phyloP scores from a whole-genome alignment of 2,888 invertebrate genomes.

The Ormyrus labotus region DNA sequence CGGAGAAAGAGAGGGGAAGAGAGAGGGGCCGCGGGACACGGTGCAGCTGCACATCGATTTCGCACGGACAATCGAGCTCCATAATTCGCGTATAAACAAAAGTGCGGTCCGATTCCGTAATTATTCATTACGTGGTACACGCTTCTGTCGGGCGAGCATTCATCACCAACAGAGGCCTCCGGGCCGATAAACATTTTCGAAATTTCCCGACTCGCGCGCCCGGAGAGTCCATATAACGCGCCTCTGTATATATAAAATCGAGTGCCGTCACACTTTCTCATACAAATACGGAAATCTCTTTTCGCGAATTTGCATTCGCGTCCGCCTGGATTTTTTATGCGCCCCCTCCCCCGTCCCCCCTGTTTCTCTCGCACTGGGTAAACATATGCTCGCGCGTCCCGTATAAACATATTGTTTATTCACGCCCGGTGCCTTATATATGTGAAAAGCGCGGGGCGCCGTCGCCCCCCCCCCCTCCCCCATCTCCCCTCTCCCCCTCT shows the following conservation, averaged over 20 bases:
- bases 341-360: neutral
- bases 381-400: slow-evolving; percentile 23
- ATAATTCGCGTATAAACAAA: slow-evolving; percentile 44
- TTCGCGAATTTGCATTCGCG: slow-evolving; percentile 6
- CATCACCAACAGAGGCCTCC: neutral
- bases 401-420: slow-evolving; percentile 57
- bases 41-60: slow-evolving; percentile 2
- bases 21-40: no score
- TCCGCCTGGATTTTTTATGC: neutral
- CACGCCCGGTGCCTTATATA: slow-evolving; percentile 36
- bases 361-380: neutral
- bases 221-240: neutral
- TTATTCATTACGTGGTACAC: slow-evolving; percentile 40
- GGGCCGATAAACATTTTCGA: slow-evolving; percentile 14
- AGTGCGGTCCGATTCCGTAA: slow-evolving; percentile 34
- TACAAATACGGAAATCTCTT: neutral
- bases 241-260: no score
- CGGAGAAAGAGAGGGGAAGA: no score
- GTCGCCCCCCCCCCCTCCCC: no score
- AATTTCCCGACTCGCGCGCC: neutral
- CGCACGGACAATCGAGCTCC: slow-evolving; percentile 14
- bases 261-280: no score
- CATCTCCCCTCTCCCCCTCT: no score
- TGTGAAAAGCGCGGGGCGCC: slow-evolving; percentile 16
- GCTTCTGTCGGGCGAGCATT: neutral